Conservation (phyloP, 2,797 vertebrate genomes). For the Melanotaenia nigrans region DNA sequence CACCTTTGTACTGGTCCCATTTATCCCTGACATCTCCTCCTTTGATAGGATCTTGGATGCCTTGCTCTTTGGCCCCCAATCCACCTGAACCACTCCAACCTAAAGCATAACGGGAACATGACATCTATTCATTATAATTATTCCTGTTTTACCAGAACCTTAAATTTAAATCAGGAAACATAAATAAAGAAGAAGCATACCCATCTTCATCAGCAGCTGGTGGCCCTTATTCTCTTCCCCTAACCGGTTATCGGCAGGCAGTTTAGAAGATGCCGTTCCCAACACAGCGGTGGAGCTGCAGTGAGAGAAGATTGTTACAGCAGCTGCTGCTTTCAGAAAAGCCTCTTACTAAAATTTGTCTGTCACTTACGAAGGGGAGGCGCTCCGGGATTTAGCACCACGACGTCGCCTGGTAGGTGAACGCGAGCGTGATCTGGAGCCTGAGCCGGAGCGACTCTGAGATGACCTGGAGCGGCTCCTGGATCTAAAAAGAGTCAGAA, state of each 20-base stretch:
- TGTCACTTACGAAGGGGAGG: constrained; percentile 90
- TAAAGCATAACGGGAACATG: constrained; percentile 49
- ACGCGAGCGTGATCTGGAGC: constrained; percentile 89
- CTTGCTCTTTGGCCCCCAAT: constrained; percentile 95
- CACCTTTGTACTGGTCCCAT: constrained; percentile 99
- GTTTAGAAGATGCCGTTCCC: constrained; percentile 83
- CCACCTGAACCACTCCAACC: constrained; percentile 98
- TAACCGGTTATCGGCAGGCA: constrained; percentile 84
- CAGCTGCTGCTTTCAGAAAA: not conserved
- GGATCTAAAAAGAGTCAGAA: constrained; percentile 75
- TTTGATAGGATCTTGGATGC: constrained; percentile 98
- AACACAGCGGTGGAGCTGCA: constrained; percentile 74
- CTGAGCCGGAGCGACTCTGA: constrained; percentile 86
- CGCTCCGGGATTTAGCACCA: constrained; percentile 85
- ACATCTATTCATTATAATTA: not conserved
- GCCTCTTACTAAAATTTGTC: not conserved
- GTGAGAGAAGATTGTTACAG: not conserved
- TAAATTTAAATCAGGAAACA: not conserved
- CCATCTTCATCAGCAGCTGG: constrained; percentile 99
- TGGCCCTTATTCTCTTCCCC: constrained; percentile 99
- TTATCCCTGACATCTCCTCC: constrained; percentile 96
- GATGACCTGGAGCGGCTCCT: constrained; percentile 91
- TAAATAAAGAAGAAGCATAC: constrained; percentile 70
- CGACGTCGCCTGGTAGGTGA: constrained; percentile 88
- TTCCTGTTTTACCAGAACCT: not conserved